Percentiles rank a stretch among this genome's conserved stretches.
These are phyloP conservation scores for Aporophyla nigra DNA, from an alignment of 2,888 invertebrate genomes.

Conservation along the genomic window DNA sequence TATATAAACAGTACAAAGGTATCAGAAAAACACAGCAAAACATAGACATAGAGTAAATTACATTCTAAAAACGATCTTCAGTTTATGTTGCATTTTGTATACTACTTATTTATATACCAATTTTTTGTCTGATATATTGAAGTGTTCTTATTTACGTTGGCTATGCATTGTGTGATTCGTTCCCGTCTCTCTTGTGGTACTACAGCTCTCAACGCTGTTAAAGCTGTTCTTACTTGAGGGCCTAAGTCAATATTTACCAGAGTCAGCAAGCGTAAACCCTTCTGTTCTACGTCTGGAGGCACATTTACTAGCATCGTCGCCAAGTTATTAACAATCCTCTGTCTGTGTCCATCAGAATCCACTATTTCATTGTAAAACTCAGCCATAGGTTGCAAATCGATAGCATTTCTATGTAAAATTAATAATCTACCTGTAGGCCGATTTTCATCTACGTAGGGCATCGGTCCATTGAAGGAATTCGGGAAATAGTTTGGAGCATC, in stretches of 20 bases:
- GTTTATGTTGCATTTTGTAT: neutral
- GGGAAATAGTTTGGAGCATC: slow-evolving; percentile 98
- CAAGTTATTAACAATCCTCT: slow-evolving; percentile 58
- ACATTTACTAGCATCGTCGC: slow-evolving; percentile 42
- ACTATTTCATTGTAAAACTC: slow-evolving; percentile 92
- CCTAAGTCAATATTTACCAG: slow-evolving; percentile 94
- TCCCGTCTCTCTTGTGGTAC: slow-evolving; percentile 14
- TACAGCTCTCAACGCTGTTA: slow-evolving; percentile 41
- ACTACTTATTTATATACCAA: slow-evolving; percentile 25
- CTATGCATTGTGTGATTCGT: slow-evolving; percentile 45
- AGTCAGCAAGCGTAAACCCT: slow-evolving; percentile 93
- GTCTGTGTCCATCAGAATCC: slow-evolving; percentile 62
- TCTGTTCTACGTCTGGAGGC: slow-evolving; percentile 49
- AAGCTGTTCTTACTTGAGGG: slow-evolving; percentile 86
- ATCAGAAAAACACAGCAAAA: neutral
- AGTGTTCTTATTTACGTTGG: slow-evolving; percentile 19
- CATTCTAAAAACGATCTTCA: too few species aligned
- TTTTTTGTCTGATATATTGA: neutral
- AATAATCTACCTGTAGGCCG: slow-evolving; percentile 70
- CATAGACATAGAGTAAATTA: too few species aligned
- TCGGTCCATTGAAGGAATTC: slow-evolving; percentile 97
- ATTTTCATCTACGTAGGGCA: slow-evolving; percentile 89
- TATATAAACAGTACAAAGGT: neutral
- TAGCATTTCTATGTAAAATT: slow-evolving; percentile 72
- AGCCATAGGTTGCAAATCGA: slow-evolving; percentile 91